Conservation (phyloP, 2,888 invertebrate species). For the Drosophila dives region DNA sequence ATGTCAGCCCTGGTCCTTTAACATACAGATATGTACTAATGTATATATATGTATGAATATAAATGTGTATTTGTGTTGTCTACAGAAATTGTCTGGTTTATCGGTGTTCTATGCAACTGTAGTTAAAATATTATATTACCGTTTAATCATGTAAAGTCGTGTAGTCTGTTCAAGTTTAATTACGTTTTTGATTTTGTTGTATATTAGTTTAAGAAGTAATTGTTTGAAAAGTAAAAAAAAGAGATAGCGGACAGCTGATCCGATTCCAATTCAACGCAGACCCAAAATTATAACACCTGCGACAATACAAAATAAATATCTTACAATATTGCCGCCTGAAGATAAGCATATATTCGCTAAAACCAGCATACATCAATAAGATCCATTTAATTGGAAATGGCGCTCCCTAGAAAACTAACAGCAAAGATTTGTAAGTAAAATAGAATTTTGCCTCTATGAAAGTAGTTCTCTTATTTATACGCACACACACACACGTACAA, state of each 20-base stretch:
- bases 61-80: constrained; percentile 73
- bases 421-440: constrained; percentile 85
- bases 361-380: constrained; percentile 36
- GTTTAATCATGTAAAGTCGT: constrained; percentile 43
- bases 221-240: constrained; percentile 21
- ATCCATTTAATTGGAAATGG: constrained; percentile 82
- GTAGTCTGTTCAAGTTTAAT: constrained; percentile 17
- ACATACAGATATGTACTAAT: constrained; percentile 27
- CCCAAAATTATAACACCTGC: constrained; percentile 65
- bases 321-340: constrained; percentile 27
- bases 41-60: constrained; percentile 20
- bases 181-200: constrained; percentile 35
- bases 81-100: constrained; percentile 43
- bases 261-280: constrained; percentile 25
- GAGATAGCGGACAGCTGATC: constrained; percentile 56
- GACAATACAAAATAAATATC: constrained; percentile 61
- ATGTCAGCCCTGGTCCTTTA: constrained; percentile 50
- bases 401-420: constrained; percentile 84
- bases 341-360: constrained; percentile 8
- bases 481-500: constrained; percentile 3
- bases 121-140: constrained; percentile 22
- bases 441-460: constrained; percentile 40
- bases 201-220: constrained; percentile 18
- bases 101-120: constrained; percentile 37
- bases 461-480: constrained; percentile 35